Evolutionary conservation across 2,113 vertebrate genomes (phyloP), one percentile per base, ranked within the genome.

Genomic region (Leucopsar rothschildi): DNA sequence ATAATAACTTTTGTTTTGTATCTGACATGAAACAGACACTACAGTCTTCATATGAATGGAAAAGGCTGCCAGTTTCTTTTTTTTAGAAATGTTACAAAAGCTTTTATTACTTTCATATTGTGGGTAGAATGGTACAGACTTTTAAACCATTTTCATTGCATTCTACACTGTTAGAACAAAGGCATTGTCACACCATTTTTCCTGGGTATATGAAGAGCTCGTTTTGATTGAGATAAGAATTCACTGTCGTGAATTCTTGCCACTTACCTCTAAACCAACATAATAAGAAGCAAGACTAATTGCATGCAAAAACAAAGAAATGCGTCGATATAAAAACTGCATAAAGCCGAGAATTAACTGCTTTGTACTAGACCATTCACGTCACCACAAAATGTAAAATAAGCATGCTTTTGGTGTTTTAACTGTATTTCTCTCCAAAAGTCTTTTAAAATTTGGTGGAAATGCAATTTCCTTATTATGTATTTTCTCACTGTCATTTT

Each of bases 31-130:
- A 86, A 50, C 28, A 72, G 39, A 85, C 24, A 37, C 8, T 45
- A 6, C 33, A 33, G 18, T 29, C 53, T 71, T 78, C 19, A 6
- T 40, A 31, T 45, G 44, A 84, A 56, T 40, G 15, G 56, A 75
- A 66, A 28, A 68, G 5, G 12, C 10, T 75, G 29, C 2, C n/a
- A 44, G 28, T 69, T 92, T 84, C 2, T 85, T 69, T 78, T 59
- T 44, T 72, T 84, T 52, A n/a, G 60, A 73, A 92, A 64, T 35
- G 21, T 44, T 71, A 86, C 56, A 79, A 87, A 93, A 92, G 6
- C 24, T 17, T 79, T 47, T 88, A 59, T 78, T 88, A n/a, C 35
- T 78, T 91, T 82, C 22, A 40, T 31, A 37, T n/a, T 5, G 52
- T 5, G 13, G 15, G 11, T n/a, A 79, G 33, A 40, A 29, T 60